A percentile compares a stretch with the other conserved stretches of the same genome.
Evolutionary conservation across 2,113 vertebrate genomes (phyloP).

Genomic region (Hydrolagus affinis): DNA sequence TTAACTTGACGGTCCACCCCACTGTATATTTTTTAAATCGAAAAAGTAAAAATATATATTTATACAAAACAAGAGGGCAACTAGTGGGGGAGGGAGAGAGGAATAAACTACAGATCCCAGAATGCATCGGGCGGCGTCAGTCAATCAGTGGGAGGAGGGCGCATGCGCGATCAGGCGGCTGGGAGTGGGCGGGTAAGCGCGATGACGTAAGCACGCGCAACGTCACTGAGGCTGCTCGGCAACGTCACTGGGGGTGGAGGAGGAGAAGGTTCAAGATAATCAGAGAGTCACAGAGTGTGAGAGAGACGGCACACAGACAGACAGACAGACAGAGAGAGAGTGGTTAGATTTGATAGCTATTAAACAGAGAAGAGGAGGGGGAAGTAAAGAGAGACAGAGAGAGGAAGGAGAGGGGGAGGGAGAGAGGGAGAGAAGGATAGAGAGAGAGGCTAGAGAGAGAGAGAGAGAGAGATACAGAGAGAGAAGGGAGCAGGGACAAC

Average conservation of each 20-base stretch:
- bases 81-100: too few relatives aligned
- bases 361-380: slow-evolving; percentile 40
- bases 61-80: too few relatives aligned
- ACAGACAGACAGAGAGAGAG: slow-evolving; percentile 39
- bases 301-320: slow-evolving; percentile 39
- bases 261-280: slow-evolving; percentile 52
- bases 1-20: too few relatives aligned
- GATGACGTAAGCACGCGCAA: not conserved
- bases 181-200: not conserved
- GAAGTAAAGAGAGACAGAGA: too few relatives aligned
- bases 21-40: too few relatives aligned
- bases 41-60: too few relatives aligned
- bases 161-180: not conserved
- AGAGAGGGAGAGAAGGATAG: not conserved
- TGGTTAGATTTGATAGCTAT: slow-evolving; percentile 42
- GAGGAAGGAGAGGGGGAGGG: slow-evolving; percentile 42
- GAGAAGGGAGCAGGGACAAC: not conserved
- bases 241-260: slow-evolving; percentile 51
- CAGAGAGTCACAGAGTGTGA: slow-evolving; percentile 44
- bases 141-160: too few relatives aligned
- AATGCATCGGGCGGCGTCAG: too few relatives aligned
- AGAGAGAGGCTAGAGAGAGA: too few relatives aligned
- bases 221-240: slow-evolving; percentile 33
- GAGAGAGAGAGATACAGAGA: too few relatives aligned
- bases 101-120: not conserved